Percentiles rank a stretch among this genome's conserved stretches.
These are phyloP conservation scores for Leptodirus hochenwartii DNA, from an alignment of 2,888 invertebrate species.

Conservation along the genomic window DNA sequence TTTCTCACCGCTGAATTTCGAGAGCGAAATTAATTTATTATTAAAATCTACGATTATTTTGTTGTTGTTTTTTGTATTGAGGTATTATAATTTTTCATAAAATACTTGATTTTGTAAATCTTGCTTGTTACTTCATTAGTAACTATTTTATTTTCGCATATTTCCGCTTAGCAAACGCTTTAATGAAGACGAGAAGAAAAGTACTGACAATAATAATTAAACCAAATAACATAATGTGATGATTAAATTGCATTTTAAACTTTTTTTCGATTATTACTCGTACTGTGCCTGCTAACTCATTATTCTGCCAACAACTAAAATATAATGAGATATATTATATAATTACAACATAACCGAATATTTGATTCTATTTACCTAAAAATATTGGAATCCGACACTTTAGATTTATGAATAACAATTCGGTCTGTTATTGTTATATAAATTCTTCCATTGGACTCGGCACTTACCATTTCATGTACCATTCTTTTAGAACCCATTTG, in stretches of 20 bases:
- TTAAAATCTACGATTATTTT: too few species aligned
- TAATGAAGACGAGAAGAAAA: slow-evolving; percentile 27
- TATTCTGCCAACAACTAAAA: slow-evolving; percentile 45
- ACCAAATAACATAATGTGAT: slow-evolving; percentile 29
- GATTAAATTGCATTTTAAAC: slow-evolving; percentile 27
- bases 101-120: too few species aligned
- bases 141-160: too few species aligned
- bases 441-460: slow-evolving; percentile 34
- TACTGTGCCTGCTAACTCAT: slow-evolving; percentile 38
- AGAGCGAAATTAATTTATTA: too few species aligned
- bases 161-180: slow-evolving; percentile 27
- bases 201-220: slow-evolving; percentile 24
- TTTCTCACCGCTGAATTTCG: too few species aligned
- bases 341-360: slow-evolving; percentile 2
- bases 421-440: slow-evolving; percentile 36
- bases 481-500: slow-evolving; percentile 32
- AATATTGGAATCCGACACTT: slow-evolving; percentile 33
- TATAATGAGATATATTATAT: slow-evolving; percentile 4
- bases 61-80: too few species aligned
- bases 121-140: too few species aligned
- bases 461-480: slow-evolving; percentile 29
- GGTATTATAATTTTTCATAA: too few species aligned
- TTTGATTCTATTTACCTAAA: slow-evolving; percentile 32
- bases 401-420: slow-evolving; percentile 34
- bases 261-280: slow-evolving; percentile 34